A percentile compares a stretch with the other conserved stretches of the same genome.
Conservation (phyloP, 35 echinoderm and acorn worm genomes). For the Stichopus chloronotus region DNA sequence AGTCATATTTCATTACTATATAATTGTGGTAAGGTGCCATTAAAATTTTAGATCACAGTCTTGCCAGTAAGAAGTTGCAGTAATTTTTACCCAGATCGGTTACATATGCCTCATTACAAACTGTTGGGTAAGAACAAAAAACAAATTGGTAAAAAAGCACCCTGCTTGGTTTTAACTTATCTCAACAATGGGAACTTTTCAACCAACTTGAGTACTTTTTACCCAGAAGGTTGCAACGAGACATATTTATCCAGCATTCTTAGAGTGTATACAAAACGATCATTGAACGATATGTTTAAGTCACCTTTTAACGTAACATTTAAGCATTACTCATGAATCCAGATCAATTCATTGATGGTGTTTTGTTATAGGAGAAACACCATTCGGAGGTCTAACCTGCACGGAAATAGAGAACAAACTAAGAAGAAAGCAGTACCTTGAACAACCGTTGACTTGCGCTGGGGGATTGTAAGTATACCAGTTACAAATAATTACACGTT, state of each 20-base stretch:
- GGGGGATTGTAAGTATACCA: slow-evolving; percentile 33
- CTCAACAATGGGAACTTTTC: not conserved
- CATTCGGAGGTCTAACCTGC: slow-evolving; percentile 28
- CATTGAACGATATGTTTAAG: not conserved
- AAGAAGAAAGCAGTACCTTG: not conserved
- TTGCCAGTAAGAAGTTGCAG: no score
- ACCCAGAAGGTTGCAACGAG: not conserved
- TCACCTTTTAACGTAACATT: not conserved
- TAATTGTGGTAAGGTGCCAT: not conserved
- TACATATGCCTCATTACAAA: no score
- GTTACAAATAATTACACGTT: no score
- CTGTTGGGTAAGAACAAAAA: no score
- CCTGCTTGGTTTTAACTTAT: not conserved
- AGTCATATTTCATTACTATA: not conserved
- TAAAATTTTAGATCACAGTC: not conserved
- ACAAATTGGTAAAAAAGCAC: no score
- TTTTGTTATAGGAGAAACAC: not conserved
- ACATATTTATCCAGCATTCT: not conserved
- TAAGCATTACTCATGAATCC: no score
- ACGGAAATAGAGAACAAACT: slow-evolving; percentile 17
- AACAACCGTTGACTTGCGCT: not conserved
- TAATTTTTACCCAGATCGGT: no score
- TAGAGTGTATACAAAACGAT: not conserved
- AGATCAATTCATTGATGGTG: not conserved
- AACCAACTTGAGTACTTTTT: not conserved